Base-by-base conservation (phyloP, 2,797 vertebrate genomes). In the Astyanax mexicanus region DNA sequence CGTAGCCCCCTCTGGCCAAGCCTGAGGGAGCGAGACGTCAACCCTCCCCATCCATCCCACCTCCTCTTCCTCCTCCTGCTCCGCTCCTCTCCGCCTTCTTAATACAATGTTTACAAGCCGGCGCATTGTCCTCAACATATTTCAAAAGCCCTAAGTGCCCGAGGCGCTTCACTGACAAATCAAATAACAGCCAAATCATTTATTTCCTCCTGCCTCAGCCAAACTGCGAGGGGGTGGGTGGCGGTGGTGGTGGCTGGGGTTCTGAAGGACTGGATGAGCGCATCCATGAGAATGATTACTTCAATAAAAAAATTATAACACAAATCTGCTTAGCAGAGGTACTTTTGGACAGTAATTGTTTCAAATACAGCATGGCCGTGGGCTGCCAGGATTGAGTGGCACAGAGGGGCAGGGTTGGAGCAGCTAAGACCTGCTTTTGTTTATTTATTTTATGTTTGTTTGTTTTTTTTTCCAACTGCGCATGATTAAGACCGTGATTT, bases 141-240 rank as follows among this genome's bases (percentile, higher is more conserved):
- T 94, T 95, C 92, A 95, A 88, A 66, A 94, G 88, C 89, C 91
- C 88, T 92, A 90, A 92, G 89, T 87, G 87, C 94, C 89, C 83
- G 86, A 84, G 89, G 93, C 94, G 91, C 92, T 91, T 91, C 91
- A 92, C 91, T 92, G 93, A 94, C 93, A 95, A 95, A 95, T 95
- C 92, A 92, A 95, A 94, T 96, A 93, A 95, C 83, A 87, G 90
- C 91, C 88, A 95, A 94, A 95, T 95, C 91, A 92, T 93, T 95
- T 95, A 93, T 93, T 92, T 93, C 91, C 91, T 92, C 90, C 92
- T 92, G 92, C 90, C 90, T 90, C 92, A 93, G 93, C 91, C 92
- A 93, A 89, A 90, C 89, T 85, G 78, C 57, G 55, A 57, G 51
- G 54, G 62, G 47, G 17, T 60, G 35, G 47, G 12, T 23, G 42